Evolutionary conservation across 1,140 invertebrate species (phyloP), one percentile per base, ranked within the genome.

Genomic region (Aphelenchoides besseyi): DNA sequence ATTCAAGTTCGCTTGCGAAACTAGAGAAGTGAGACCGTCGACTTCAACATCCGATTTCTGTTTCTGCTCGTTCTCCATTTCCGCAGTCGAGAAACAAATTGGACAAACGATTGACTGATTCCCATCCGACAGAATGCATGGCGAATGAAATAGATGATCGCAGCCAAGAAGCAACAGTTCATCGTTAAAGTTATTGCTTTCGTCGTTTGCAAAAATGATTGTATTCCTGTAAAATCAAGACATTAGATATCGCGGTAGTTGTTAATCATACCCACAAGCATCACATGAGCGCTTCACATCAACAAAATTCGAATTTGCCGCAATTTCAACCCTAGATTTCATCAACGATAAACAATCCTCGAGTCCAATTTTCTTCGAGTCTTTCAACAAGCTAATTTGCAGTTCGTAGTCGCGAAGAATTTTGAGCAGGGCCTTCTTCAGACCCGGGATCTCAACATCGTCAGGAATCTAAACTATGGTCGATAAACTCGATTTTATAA

Each of bases 391-490:
- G 12, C 70, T 67, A 1, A 90, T 89, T 87, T 96, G 94, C 36
- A 97, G 86, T 85, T 92, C 93, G 83, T 95, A 97, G 85, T 97
- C 94, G 81, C 91, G 91, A 85, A 98, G 89, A 89, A 98, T 94
- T 87, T 95, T 95, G 0, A 94, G 91, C 2, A 98, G 86, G 2
- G 93, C 92, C 80, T 93, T 90, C 75, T 94, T 90, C 0, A 98
- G 85, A 16, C 92, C 92, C 57, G 92, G 92, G 77, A 98, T 95
- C 85, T 91, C 88, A 84, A 92, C 90, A 1, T 90, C 89, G 1
- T 90, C 87, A 76, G 91, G 89, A 76, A 98, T 97, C 82, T 90
- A 90, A 80, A 91, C 28, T 23, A 57, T 64, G 32, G n/a, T 57
- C 54, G 5, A 23, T 32, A 66, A 23, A 54, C 86, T 97, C 92